Base-by-base conservation (phyloP, 2,888 invertebrate species). In the Aporophyla lueneburgensis region DNA sequence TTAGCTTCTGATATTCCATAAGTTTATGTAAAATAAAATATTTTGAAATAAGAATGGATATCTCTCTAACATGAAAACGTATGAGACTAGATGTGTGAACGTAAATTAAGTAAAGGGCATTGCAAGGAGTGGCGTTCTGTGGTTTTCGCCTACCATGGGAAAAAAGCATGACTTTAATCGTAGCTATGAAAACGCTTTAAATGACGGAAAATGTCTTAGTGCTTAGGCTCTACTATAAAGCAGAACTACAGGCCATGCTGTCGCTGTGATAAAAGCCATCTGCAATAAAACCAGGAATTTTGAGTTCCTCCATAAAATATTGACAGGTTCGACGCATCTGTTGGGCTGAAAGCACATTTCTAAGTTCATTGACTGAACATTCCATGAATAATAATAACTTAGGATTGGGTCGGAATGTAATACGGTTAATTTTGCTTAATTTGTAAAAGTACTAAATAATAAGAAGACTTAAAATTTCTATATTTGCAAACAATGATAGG, bases 241-340 rank as follows among this genome's bases (percentile, higher is more conserved):
- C n/a, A 46, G 16, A 53, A 73, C 58, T 19, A 65, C 4, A 53
- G 12, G 19, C 1, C 19, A 24, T 9, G 14, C 21, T 53, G 19
- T 33, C 21, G 14, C 6, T 27, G 16, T 16, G 27, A 16, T 65
- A 12, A 63, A 65, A 63, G 54, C 16, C 33, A 27, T 54, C 7
- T 49, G 61, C 19, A 53, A 62, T 68, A 58, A 63, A 79, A 46
- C 33, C 1, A 24, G 75, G 62, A 51, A 69, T 74, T 70, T 49
- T 75, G 24, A 59, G 40, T 66, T 59, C 43, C 46, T 24, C 43
- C 56, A 75, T 80, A 63, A 71, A 63, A 54, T 43, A 68, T 79
- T 63, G 43, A 27, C 68, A 65, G 51, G 75, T 75, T 73, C 54
- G 49, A 51, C 19, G 40, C 58, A 63, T 78, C 56, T 56, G 65